Evolutionary conservation across 1,140 invertebrate species (phyloP), one percentile per base, ranked within the genome.

Genomic region (Medauroidea extradentata): DNA sequence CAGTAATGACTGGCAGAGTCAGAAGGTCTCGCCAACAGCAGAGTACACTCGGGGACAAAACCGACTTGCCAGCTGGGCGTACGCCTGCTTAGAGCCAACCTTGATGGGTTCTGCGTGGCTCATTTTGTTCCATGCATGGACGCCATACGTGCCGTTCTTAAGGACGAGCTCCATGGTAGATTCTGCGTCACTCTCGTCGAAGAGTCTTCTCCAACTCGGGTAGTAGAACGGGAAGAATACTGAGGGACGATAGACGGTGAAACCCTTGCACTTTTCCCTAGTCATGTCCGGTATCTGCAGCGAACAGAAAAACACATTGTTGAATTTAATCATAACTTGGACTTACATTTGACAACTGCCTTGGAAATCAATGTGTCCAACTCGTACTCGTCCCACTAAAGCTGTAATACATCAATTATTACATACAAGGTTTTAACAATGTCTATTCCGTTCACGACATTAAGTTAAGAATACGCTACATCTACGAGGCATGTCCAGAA

Each of bases 121-220:
- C 5, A 53, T 13, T 11, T 53, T 53, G 34, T 53, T 53, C 52
- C 52, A 53, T n/a, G 38, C 52, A 11, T 53, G 52, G 2, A 53
- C 38, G 21, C 13, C 52, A 21, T 27, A 29, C 25, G 9, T 11
- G 24, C 38, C 18, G 25, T 14, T 8, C 29, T 11, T 34, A 4
- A 34, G 29, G 24, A 53, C 13, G 5, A 14, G 24, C 21, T 24
- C 8, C 52, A 53, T 53, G 24, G 52, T 53, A 14, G 9, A n/a
- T 2, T 53, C 38, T 3, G 52, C 13, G 21, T 41, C 19, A 9
- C 5, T 5, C 19, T 29, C 52, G 24, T 53, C 52, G 24, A 53
- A 53, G 5, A 27, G 38, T 5, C 13, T 13, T 5, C 2, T 16
- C 52, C 52, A 53, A 2, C 38, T 1, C 38, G 24, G 8, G 38